Base-by-base conservation (phyloP, 2,888 invertebrate genomes). In the Lysandra bellargus region DNA sequence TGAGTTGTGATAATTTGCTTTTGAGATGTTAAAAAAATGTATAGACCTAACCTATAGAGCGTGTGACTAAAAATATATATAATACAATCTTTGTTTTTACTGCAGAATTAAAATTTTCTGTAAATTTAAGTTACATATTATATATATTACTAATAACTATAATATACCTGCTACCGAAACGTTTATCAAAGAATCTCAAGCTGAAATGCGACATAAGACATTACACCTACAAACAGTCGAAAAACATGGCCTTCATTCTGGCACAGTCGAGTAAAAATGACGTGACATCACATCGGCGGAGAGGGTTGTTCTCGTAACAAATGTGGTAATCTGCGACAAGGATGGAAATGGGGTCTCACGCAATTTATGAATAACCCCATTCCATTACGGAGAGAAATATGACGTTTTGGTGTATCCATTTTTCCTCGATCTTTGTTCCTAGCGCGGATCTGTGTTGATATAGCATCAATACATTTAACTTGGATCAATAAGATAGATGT, bases 401-500 rank as follows among this genome's bases (percentile, higher is more conserved):
- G 69, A 69, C 33, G 33, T 69, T 69, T 69, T 37, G 69, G 33
- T 69, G 33, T 69, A 69, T 69, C 69, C 14, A 69, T 69, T 69
- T 69, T 69, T 33, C 69, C 69, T 64, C 9, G 4, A 9, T 64
- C 17, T 37, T 5, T 69, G 69, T 69, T 69, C 14, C 14, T 69
- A 33, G 69, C 69, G 33, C 33, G 69, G 69, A 69, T 33, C 69
- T 14, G 69, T 69, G 5, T 69, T 33, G 33, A 69, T 33, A 33
- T 33, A 33, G 69, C 17, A 69, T 69, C 33, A 69, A 69, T 37
- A 69, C 69, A 69, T 69, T 69, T 37, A 69, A 69, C 69, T 33
- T 69, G 69, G 64, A 69, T 17, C 69, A 69, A 69, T 69, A 74
- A n/a, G 44, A 74, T 44, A 44, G 40, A 74, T 74, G 44, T 74